Evolutionary conservation across 2,113 vertebrate genomes (phyloP).

Genomic region (Aspidoscelis tigris): DNA sequence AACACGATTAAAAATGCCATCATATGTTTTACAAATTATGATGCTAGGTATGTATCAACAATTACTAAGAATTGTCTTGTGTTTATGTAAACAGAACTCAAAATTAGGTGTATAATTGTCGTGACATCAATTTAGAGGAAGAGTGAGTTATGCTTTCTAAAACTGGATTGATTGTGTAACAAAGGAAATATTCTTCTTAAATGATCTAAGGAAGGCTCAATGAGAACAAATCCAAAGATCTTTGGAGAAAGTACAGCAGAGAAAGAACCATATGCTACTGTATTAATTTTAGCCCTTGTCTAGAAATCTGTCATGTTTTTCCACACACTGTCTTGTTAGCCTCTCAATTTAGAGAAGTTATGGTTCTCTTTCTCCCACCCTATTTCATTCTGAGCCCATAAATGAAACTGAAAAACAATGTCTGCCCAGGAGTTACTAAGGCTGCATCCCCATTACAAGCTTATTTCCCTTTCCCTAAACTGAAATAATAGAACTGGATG

Average conservation of each 20-base stretch:
- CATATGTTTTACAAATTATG: conserved; percentile 72
- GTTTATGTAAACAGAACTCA: neutral
- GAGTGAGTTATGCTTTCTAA: too few species aligned
- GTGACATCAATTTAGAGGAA: neutral
- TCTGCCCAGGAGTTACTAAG: too few species aligned
- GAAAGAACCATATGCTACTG: neutral
- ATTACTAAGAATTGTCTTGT: neutral
- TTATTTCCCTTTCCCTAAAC: too few species aligned
- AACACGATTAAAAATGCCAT: conserved; percentile 76
- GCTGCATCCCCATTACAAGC: too few species aligned
- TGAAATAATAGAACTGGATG: too few species aligned
- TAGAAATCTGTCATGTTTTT: neutral
- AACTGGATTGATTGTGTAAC: neutral
- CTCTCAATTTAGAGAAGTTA: neutral
- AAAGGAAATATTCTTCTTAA: neutral
- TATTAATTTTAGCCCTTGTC: neutral
- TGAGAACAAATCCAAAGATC: neutral
- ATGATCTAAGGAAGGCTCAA: neutral
- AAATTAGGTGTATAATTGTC: neutral
- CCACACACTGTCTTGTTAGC: neutral
- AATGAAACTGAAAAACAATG: too few species aligned
- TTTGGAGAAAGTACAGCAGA: neutral
- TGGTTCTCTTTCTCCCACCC: too few species aligned
- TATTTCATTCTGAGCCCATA: too few species aligned
- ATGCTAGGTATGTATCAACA: conserved; percentile 73